phyloP scores from a whole-genome alignment of 2,113 vertebrate species.

The Cariama cristata region DNA sequence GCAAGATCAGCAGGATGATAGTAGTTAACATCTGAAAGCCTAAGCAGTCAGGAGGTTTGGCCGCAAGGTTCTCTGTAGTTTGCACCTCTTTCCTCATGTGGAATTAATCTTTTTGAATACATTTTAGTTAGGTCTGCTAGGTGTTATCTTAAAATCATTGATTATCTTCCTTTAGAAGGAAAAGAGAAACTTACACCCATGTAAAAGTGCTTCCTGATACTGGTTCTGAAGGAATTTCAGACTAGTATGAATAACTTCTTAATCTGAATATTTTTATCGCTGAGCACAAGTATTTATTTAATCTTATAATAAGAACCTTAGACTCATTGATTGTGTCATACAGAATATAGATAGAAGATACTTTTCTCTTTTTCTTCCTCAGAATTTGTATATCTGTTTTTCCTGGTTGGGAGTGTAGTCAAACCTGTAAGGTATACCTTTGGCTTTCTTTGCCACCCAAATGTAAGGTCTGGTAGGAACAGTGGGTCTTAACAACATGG shows the following conservation, averaged over 20 bases:
- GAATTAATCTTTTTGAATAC: background rate
- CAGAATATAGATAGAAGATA: too few species aligned
- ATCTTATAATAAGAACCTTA: background rate
- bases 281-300: background rate
- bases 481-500: background rate
- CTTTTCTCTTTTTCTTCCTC: background rate
- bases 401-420: background rate
- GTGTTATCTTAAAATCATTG: background rate
- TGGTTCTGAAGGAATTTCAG: background rate
- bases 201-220: background rate
- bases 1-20: background rate
- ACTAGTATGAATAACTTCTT: background rate
- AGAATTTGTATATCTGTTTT: background rate
- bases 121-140: background rate
- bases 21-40: background rate
- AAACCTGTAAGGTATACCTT: background rate
- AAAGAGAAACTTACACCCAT: background rate
- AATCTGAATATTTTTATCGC: background rate
- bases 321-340: background rate
- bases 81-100: background rate
- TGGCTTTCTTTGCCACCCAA: background rate
- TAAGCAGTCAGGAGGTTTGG: background rate
- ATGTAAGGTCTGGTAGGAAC: background rate
- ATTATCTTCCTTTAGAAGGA: background rate
- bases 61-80: background rate